Percentiles rank a stretch among this genome's conserved stretches.
These are phyloP conservation scores for Microchirus variegatus DNA, from an alignment of 2,797 vertebrate genomes.

Conservation along the genomic window DNA sequence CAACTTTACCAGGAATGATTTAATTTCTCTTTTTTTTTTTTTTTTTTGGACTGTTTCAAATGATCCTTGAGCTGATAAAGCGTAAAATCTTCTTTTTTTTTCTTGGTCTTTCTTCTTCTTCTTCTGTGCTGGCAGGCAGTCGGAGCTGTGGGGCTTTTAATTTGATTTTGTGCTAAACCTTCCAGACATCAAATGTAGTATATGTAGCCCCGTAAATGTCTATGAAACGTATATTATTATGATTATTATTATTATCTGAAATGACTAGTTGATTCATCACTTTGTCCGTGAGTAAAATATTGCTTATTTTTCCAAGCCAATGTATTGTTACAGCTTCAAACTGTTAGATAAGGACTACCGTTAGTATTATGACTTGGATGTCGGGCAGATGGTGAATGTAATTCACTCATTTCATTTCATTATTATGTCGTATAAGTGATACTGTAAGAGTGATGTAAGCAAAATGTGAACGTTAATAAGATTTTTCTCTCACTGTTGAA, in stretches of 20 bases:
- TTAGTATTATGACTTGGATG: too few species aligned
- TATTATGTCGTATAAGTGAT: not conserved
- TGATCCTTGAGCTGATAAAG: constrained; percentile 30
- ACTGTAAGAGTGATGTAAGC: not conserved
- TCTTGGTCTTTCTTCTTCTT: not conserved
- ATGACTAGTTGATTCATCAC: too few species aligned
- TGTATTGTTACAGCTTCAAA: too few species aligned
- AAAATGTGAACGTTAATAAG: not conserved
- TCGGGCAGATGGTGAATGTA: not conserved
- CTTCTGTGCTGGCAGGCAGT: not conserved
- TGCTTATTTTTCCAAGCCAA: too few species aligned
- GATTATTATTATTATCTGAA: not conserved
- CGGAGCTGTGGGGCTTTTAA: not conserved
- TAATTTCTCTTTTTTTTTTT: constrained; percentile 4
- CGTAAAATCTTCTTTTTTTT: not conserved
- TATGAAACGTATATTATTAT: not conserved
- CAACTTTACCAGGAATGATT: constrained; percentile 28
- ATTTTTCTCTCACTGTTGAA: not conserved
- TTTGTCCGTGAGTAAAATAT: too few species aligned
- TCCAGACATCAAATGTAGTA: not conserved
- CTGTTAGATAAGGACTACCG: too few species aligned
- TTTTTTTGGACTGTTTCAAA: constrained; percentile 21
- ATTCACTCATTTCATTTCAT: not conserved
- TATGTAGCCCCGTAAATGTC: not conserved
- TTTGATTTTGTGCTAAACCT: not conserved